Evolutionary conservation across 2,888 invertebrate genomes (phyloP).

Genomic region (Tachina lurida): DNA sequence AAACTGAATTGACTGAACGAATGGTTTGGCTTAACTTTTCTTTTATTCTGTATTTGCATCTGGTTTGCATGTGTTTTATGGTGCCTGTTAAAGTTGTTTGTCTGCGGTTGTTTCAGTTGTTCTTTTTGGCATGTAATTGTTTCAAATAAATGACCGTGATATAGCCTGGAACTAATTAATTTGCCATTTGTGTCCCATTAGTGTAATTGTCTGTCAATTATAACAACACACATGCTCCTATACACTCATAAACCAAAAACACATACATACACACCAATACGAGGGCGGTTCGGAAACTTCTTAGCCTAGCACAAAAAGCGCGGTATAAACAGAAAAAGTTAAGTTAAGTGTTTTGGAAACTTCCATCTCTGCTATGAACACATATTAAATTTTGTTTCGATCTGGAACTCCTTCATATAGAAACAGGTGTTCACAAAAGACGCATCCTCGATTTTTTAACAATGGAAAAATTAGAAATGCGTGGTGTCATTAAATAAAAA

Average conservation of each 20-base stretch:
- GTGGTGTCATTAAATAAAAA: too few species aligned
- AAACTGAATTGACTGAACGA: constrained; percentile 3
- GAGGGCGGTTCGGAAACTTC: too few species aligned
- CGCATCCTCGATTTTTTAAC: too few species aligned
- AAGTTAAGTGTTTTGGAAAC: too few species aligned
- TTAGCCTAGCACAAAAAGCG: too few species aligned
- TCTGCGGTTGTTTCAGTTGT: constrained; percentile 37
- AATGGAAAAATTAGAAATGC: too few species aligned
- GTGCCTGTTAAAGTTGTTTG: constrained; percentile 4
- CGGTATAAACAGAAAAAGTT: too few species aligned
- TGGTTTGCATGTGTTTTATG: constrained; percentile 47
- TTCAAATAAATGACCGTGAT: constrained; percentile 69
- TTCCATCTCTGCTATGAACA: too few species aligned
- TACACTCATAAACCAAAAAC: background rate
- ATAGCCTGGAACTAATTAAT: constrained; percentile 72
- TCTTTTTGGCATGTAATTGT: constrained; percentile 63
- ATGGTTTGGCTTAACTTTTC: constrained; percentile 12
- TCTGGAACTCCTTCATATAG: too few species aligned
- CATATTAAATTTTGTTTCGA: too few species aligned
- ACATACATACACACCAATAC: background rate
- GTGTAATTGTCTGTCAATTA: constrained; percentile 72
- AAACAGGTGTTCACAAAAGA: too few species aligned
- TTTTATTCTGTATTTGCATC: constrained; percentile 12
- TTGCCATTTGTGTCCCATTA: constrained; percentile 73
- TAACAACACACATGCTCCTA: constrained; percentile 52